Percentiles rank a stretch among this genome's conserved stretches.
Conservation (phyloP, 2,113 vertebrate species). For the Brachyhypopomus occidentalis region DNA sequence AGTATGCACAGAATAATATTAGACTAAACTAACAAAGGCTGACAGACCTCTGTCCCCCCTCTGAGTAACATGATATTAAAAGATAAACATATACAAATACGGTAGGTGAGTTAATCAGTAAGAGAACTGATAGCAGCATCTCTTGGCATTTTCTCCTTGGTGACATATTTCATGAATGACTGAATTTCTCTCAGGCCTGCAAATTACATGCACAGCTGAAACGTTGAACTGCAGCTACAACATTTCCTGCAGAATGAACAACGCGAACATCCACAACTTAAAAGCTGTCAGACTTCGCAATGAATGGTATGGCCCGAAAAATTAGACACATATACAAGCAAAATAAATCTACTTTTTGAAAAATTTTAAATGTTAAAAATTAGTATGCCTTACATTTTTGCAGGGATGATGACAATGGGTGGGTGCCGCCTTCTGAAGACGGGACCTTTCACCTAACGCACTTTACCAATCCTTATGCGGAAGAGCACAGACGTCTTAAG, state of each 20-base stretch:
- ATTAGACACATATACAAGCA: neutral
- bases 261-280: constrained; percentile 41
- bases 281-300: constrained; percentile 62
- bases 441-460: constrained; percentile 63
- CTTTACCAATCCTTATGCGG: constrained; percentile 63
- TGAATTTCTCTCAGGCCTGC: constrained; percentile 55
- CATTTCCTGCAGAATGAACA: constrained; percentile 63
- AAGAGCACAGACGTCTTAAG: constrained; percentile 65
- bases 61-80: too few relatives aligned
- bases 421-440: constrained; percentile 53
- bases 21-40: too few relatives aligned
- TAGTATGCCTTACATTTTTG: constrained; percentile 7
- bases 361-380: neutral
- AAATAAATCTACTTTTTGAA: too few relatives aligned
- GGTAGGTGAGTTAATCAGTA: too few relatives aligned
- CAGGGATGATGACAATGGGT: constrained; percentile 53
- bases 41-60: too few relatives aligned
- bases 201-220: constrained; percentile 56
- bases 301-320: constrained; percentile 61
- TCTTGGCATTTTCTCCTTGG: too few relatives aligned
- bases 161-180: neutral
- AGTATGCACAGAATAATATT: too few relatives aligned
- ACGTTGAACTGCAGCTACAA: constrained; percentile 60
- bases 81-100: too few relatives aligned
- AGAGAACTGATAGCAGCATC: too few relatives aligned